Percentiles rank a stretch among this genome's conserved stretches.
These are phyloP conservation scores for Archaeoteleia sp. DNA, from an alignment of 2,888 invertebrate genomes.

Conservation along the genomic window DNA sequence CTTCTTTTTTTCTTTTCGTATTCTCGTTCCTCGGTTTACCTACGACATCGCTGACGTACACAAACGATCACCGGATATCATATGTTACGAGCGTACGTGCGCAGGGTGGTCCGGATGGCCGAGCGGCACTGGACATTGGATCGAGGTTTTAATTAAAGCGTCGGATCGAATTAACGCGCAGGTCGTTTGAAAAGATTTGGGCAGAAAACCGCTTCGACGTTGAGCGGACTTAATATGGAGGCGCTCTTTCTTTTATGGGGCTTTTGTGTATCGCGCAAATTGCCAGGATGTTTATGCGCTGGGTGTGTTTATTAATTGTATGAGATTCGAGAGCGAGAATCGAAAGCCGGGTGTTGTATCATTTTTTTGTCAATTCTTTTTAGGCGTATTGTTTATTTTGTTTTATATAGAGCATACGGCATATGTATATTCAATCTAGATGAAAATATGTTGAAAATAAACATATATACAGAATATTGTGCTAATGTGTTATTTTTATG, in stretches of 20 bases:
- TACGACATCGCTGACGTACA: slow-evolving; percentile 44
- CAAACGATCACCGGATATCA: slow-evolving; percentile 58
- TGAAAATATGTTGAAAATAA: no score
- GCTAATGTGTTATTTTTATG: no score
- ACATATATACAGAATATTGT: no score
- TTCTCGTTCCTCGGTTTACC: slow-evolving; percentile 18
- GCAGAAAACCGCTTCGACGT: slow-evolving; percentile 13
- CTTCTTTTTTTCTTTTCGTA: neutral
- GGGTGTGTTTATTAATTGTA: no score
- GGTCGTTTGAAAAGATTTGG: slow-evolving; percentile 26
- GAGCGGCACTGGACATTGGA: slow-evolving; percentile 26
- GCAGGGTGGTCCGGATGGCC: slow-evolving; percentile 37
- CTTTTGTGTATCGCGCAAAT: no score
- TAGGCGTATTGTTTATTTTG: no score
- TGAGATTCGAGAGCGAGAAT: no score
- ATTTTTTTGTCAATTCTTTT: no score
- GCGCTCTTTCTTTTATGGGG: neutral
- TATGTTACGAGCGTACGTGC: slow-evolving; percentile 51
- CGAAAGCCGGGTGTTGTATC: no score
- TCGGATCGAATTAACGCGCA: slow-evolving; percentile 36
- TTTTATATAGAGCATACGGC: no score
- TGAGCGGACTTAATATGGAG: neutral
- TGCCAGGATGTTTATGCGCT: no score
- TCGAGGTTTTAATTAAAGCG: slow-evolving; percentile 45
- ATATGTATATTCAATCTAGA: no score